These are phyloP conservation scores for Hoplodrina blanda DNA, from an alignment of 2,888 invertebrate genomes.

Conservation along the genomic window DNA sequence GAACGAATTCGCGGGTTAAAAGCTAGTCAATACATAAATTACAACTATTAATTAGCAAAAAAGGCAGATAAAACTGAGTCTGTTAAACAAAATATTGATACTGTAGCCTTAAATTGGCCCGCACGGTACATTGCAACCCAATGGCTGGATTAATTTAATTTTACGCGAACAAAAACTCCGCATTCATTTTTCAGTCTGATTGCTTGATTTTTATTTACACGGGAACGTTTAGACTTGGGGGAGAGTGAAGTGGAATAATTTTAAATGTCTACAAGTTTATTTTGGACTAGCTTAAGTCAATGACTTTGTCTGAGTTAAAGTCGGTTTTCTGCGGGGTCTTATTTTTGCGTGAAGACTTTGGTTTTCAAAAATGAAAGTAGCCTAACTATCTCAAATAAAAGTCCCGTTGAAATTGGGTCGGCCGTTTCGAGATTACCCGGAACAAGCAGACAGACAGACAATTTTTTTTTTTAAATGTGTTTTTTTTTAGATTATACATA, in stretches of 20 bases:
- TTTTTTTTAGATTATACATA: no score
- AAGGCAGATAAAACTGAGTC: slow-evolving; percentile 17
- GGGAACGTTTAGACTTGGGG: slow-evolving; percentile 35
- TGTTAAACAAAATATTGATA: slow-evolving; percentile 47
- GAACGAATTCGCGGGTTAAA: no score
- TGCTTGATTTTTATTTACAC: slow-evolving; percentile 58
- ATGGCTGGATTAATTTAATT: slow-evolving; percentile 62
- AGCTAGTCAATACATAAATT: not conserved
- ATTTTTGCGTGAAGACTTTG: no score
- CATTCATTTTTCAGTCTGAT: slow-evolving; percentile 47
- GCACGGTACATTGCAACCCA: slow-evolving; percentile 54
- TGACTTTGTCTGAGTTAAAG: no score
- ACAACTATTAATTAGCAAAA: slow-evolving; percentile 21
- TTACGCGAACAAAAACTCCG: slow-evolving; percentile 48
- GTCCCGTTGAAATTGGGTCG: no score
- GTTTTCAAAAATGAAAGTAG: no score
- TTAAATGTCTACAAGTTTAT: slow-evolving; percentile 32
- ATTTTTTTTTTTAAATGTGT: no score
- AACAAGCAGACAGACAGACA: no score
- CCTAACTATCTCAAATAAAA: no score
- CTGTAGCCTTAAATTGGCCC: slow-evolving; percentile 51
- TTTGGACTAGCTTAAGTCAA: not conserved
- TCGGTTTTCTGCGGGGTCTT: no score
- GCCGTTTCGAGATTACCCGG: no score
- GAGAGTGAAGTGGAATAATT: slow-evolving; percentile 41